phyloP scores from a whole-genome alignment of 37 sponge, comb jelly and placozoan species.

The Lycopodina hypogea region DNA sequence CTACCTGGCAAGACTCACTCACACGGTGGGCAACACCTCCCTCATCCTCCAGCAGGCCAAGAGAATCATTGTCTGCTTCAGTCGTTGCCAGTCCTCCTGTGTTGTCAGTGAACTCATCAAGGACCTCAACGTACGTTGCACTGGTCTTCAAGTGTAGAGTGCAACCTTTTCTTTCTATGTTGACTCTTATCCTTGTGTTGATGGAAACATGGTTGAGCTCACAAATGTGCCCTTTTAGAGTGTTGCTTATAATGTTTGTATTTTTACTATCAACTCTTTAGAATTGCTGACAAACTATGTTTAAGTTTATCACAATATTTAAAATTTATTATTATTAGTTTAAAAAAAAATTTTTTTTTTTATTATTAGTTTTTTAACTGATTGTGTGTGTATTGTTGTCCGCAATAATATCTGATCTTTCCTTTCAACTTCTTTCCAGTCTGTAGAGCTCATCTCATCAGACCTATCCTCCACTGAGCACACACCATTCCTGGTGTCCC shows the following conservation, averaged over 20 bases:
- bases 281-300: background rate
- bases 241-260: background rate
- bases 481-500: constrained; percentile 52
- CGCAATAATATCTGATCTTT: no score
- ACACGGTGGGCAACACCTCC: constrained; percentile 43
- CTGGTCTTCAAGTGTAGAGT: background rate
- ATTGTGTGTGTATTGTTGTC: background rate
- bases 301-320: background rate
- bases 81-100: constrained; percentile 31
- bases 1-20: constrained; percentile 58
- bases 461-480: constrained; percentile 28
- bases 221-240: no score
- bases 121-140: constrained; percentile 69
- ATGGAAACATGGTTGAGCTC: no score
- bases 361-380: background rate
- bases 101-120: constrained; percentile 72
- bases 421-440: no score
- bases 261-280: background rate
- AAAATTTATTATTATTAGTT: background rate
- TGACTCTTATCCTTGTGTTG: no score
- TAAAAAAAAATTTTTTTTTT: background rate
- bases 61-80: constrained; percentile 70
- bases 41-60: constrained; percentile 76
- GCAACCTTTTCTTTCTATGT: background rate
- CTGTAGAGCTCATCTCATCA: constrained; percentile 63